Evolutionary conservation across 2,113 vertebrate genomes (phyloP).

Genomic region (Python bivittatus): DNA sequence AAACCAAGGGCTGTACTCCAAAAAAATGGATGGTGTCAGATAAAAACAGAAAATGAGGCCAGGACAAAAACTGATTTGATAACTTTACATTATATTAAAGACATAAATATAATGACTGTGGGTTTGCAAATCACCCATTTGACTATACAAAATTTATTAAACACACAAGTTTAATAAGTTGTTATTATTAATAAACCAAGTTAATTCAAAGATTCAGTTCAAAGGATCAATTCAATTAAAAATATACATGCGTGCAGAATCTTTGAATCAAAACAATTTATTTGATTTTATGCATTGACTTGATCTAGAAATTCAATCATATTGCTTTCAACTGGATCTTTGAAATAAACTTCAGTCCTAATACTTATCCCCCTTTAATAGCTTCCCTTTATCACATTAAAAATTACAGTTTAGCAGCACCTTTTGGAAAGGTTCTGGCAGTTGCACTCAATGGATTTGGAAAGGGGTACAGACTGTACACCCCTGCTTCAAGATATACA

Average conservation of each 20-base stretch:
- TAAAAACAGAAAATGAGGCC: not conserved
- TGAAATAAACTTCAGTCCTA: not conserved
- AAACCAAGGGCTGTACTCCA: not conserved
- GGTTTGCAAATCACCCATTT: not conserved
- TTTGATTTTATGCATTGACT: not conserved
- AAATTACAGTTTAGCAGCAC: too few species aligned
- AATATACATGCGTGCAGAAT: not conserved
- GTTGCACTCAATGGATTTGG: too few species aligned
- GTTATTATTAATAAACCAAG: not conserved
- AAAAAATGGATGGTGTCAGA: not conserved
- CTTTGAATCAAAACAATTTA: not conserved
- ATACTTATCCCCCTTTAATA: not conserved
- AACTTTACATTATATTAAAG: not conserved
- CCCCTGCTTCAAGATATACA: too few species aligned
- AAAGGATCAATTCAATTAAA: not conserved
- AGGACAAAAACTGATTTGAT: not conserved
- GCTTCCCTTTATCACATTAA: too few species aligned
- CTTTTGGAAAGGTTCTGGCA: too few species aligned
- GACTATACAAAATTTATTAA: not conserved
- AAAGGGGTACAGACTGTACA: too few species aligned
- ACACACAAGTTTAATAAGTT: not conserved
- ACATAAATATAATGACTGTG: not conserved
- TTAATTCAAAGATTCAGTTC: not conserved
- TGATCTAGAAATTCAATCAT: not conserved
- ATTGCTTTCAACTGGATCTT: not conserved